Conservation (phyloP, 2,888 invertebrate genomes). For the Yponomeuta plumbellus region DNA sequence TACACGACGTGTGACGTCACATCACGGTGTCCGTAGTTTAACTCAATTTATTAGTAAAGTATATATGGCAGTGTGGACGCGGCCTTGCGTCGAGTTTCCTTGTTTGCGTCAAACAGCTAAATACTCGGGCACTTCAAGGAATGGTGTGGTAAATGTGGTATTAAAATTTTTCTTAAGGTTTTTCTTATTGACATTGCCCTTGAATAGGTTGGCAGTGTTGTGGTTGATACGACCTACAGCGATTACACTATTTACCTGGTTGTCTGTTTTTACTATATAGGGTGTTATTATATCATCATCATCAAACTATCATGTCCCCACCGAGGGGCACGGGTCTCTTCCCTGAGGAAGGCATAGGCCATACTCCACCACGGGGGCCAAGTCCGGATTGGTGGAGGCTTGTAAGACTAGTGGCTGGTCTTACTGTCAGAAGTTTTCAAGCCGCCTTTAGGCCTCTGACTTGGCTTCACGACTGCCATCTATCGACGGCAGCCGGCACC, state of each 20-base stretch:
- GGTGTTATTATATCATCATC: no score
- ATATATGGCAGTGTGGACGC: slow-evolving; percentile 67
- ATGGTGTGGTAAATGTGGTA: slow-evolving; percentile 64
- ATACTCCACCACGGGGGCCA: no score
- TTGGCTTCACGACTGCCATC: no score
- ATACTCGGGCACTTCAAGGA: slow-evolving; percentile 35
- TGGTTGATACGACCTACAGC: neutral
- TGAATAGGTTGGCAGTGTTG: slow-evolving; percentile 17
- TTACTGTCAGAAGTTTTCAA: no score
- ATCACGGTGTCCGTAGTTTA: slow-evolving; percentile 27
- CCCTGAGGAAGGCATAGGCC: no score
- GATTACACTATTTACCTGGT: neutral
- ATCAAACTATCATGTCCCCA: no score
- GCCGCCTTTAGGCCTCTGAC: no score
- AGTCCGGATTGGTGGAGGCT: no score
- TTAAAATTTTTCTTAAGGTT: slow-evolving; percentile 14
- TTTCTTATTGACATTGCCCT: slow-evolving; percentile 32
- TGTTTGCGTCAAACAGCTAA: slow-evolving; percentile 31
- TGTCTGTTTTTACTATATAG: neutral
- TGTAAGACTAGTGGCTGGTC: no score
- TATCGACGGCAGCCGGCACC: no score
- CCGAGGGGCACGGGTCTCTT: no score
- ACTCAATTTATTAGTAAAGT: slow-evolving; percentile 41
- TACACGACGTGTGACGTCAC: slow-evolving; percentile 21
- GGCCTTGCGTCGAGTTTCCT: slow-evolving; percentile 60